These are phyloP conservation scores for Falco berigora DNA, from an alignment of 2,797 vertebrate genomes.

Conservation along the genomic window DNA sequence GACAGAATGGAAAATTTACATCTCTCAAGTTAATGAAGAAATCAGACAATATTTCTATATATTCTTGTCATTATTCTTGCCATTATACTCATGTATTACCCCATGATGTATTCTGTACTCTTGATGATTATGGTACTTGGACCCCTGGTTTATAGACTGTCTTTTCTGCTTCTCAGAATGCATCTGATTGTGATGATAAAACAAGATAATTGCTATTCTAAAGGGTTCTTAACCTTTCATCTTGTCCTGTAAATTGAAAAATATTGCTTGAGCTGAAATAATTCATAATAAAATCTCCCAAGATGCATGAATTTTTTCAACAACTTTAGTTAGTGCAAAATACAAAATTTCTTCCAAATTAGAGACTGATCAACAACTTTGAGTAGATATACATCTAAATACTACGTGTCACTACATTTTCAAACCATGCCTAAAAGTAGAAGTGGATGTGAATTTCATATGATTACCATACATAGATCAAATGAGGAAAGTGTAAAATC, in stretches of 20 bases:
- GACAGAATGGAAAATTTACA: background rate
- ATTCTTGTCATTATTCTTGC: background rate
- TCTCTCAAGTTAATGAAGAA: background rate
- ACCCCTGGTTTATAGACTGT: background rate
- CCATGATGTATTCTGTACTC: background rate
- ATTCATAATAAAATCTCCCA: background rate
- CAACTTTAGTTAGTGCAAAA: background rate
- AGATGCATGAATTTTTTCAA: background rate
- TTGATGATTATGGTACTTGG: background rate
- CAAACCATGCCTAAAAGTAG: background rate
- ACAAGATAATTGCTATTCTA: background rate
- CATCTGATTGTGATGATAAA: background rate
- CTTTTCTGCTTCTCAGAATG: background rate
- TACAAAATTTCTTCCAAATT: background rate
- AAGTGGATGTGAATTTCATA: background rate
- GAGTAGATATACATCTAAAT: background rate
- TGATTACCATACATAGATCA: background rate
- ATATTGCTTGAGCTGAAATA: background rate
- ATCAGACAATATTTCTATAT: fast-evolving
- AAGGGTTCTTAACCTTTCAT: background rate
- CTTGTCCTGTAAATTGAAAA: background rate
- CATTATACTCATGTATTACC: background rate
- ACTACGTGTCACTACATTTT: background rate
- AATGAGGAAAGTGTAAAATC: background rate
- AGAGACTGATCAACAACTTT: background rate